A percentile compares a stretch with the other conserved stretches of the same genome.
phyloP scores from a whole-genome alignment of 2,113 vertebrate species.

The Grallaria varia region DNA sequence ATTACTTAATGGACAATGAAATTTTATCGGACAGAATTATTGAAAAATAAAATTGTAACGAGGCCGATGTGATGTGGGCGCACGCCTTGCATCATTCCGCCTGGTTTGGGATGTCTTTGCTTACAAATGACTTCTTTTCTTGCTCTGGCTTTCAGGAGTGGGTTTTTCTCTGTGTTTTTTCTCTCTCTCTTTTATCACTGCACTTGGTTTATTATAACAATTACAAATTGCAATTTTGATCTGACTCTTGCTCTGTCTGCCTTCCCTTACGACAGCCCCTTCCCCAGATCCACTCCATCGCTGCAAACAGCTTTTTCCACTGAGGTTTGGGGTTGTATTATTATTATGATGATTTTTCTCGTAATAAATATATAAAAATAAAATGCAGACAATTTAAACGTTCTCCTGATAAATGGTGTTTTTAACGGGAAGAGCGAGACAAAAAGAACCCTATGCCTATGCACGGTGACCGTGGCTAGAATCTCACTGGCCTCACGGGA shows the following conservation, averaged over 20 bases:
- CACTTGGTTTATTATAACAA: conserved; percentile 86
- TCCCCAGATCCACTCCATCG: not conserved
- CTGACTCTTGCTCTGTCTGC: conserved; percentile 59
- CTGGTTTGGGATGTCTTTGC: conserved; percentile 69
- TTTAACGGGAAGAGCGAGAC: not conserved
- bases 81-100: conserved; percentile 84
- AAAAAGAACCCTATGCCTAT: not conserved
- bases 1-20: conserved; percentile 98
- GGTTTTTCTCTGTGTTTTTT: not conserved
- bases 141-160: not conserved
- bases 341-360: not conserved
- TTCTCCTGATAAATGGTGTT: not conserved
- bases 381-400: not conserved
- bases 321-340: not conserved
- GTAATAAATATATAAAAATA: not conserved
- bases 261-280: not conserved
- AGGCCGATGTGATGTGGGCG: conserved; percentile 79
- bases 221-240: conserved; percentile 82
- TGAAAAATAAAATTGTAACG: conserved; percentile 89
- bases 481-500: not conserved
- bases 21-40: conserved; percentile 97
- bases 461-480: not conserved
- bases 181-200: conserved; percentile 49
- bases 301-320: not conserved
- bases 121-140: conserved; percentile 60